Evolutionary conservation across 2,797 vertebrate species (phyloP).

Genomic region (Tiaroga cobitis): DNA sequence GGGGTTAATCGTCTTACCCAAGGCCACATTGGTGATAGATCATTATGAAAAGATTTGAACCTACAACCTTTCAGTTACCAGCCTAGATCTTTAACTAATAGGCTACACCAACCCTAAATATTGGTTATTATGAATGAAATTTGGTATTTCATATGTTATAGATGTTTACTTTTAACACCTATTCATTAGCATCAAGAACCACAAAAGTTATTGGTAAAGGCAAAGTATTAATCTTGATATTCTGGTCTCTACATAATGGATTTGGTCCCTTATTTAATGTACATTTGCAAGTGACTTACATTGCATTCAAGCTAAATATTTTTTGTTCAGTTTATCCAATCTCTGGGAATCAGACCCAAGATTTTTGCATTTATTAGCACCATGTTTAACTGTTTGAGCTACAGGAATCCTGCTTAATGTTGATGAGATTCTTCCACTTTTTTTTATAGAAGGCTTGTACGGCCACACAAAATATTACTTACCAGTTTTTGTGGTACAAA

Average conservation of each 20-base stretch:
- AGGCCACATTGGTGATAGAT: neutral
- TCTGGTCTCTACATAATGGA: neutral
- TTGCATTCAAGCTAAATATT: neutral
- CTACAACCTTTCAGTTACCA: conserved; percentile 19
- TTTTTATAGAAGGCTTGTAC: neutral
- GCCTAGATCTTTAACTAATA: neutral
- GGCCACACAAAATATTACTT: neutral
- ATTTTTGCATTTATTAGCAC: neutral
- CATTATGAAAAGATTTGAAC: conserved; percentile 20
- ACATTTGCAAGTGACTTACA: neutral
- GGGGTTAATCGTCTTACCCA: conserved; percentile 30
- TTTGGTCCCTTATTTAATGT: neutral
- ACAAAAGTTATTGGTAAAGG: neutral
- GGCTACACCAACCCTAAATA: neutral
- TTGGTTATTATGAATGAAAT: neutral
- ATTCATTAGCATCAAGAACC: neutral
- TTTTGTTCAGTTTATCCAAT: neutral
- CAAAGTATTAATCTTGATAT: neutral
- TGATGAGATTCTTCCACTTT: neutral
- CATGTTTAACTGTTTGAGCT: neutral
- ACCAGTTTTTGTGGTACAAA: too few species aligned
- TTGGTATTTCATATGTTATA: neutral
- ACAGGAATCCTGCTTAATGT: neutral
- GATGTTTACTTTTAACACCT: neutral
- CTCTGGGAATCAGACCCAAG: neutral